These are phyloP conservation scores for Sesia bembeciformis DNA, from an alignment of 2,888 invertebrate genomes.

Conservation along the genomic window DNA sequence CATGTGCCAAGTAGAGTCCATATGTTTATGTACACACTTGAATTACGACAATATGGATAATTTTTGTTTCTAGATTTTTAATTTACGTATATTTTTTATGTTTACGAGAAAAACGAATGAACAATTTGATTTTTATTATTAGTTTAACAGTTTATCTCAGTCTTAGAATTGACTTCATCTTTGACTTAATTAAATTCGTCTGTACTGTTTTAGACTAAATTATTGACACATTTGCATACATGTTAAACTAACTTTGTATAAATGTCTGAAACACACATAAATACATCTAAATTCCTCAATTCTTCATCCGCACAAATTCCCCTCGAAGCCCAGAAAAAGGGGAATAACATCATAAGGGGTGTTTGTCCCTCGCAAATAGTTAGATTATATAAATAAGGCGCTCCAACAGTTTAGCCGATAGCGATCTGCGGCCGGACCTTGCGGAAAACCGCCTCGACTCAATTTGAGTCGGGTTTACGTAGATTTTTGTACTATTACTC, in stretches of 20 bases:
- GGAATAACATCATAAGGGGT: slow-evolving; percentile 46
- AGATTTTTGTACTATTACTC: slow-evolving; percentile 28
- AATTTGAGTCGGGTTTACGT: slow-evolving; percentile 62
- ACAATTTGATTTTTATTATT: too few relatives aligned
- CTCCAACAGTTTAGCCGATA: slow-evolving; percentile 58
- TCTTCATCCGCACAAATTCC: slow-evolving; percentile 7
- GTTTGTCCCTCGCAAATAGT: slow-evolving; percentile 68
- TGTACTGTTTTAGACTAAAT: too few relatives aligned
- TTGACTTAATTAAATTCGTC: too few relatives aligned
- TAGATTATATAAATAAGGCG: slow-evolving; percentile 73
- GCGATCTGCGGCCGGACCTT: slow-evolving; percentile 51
- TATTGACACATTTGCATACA: slow-evolving; percentile 1
- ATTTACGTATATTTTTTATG: too few relatives aligned
- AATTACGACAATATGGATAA: too few relatives aligned
- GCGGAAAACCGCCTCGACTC: slow-evolving; percentile 21
- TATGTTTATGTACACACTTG: too few relatives aligned
- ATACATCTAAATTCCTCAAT: neutral
- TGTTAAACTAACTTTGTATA: slow-evolving; percentile 10
- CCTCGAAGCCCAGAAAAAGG: slow-evolving; percentile 19
- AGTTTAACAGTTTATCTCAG: too few relatives aligned
- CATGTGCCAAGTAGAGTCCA: too few relatives aligned
- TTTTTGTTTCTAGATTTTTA: too few relatives aligned
- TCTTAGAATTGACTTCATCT: too few relatives aligned
- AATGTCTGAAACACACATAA: slow-evolving; percentile 1
- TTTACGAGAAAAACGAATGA: too few relatives aligned